These are phyloP conservation scores for Ophion ventricosus DNA, from an alignment of 2,888 invertebrate genomes.

Conservation along the genomic window DNA sequence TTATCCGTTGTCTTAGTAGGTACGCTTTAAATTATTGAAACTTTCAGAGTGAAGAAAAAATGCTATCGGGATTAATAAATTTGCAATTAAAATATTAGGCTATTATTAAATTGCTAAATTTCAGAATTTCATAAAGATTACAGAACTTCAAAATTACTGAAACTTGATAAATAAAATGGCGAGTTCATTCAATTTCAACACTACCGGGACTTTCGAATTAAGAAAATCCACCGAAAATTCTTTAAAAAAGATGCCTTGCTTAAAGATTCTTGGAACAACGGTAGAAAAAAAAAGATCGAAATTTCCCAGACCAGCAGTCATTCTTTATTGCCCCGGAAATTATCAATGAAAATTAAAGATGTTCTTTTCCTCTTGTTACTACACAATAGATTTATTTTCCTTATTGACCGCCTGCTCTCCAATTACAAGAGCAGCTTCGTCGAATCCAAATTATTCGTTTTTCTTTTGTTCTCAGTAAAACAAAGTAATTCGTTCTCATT, in stretches of 20 bases:
- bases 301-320: neutral
- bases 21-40: too few species aligned
- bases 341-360: neutral
- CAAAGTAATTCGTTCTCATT: neutral
- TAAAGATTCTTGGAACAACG: too few species aligned
- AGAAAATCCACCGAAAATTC: neutral
- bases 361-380: too few species aligned
- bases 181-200: neutral
- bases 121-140: neutral
- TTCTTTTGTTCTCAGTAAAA: neutral
- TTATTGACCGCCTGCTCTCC: too few species aligned
- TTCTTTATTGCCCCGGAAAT: neutral
- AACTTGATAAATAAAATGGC: neutral
- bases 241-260: neutral
- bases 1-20: neutral
- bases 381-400: too few species aligned
- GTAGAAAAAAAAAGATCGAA: too few species aligned
- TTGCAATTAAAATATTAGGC: neutral
- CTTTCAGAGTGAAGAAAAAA: too few species aligned
- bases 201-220: neutral
- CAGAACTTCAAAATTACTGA: neutral
- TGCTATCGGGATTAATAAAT: neutral
- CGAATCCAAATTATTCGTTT: too few species aligned
- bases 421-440: too few species aligned
- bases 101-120: neutral